These are phyloP conservation scores for Drosophila histrio DNA, from an alignment of 2,888 invertebrate species.

Conservation along the genomic window DNA sequence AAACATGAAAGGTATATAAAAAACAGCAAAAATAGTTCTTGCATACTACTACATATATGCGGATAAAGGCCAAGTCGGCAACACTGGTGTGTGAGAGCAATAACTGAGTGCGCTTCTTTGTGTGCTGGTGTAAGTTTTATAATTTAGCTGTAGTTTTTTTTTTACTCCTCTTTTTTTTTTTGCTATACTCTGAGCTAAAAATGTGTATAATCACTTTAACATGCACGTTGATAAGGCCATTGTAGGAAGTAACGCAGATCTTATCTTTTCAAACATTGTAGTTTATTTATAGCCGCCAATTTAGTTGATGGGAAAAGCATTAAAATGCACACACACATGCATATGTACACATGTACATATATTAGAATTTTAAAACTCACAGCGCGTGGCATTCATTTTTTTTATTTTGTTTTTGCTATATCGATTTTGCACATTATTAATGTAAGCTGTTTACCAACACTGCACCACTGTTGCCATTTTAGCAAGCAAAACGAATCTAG, in stretches of 20 bases:
- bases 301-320: background rate
- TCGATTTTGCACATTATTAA: background rate
- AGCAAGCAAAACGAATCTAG: too few relatives aligned
- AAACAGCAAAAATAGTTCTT: too few relatives aligned
- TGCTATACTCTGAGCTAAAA: conserved; percentile 18
- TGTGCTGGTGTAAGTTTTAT: conserved; percentile 52
- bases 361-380: background rate
- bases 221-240: conserved; percentile 37
- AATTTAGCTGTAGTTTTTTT: conserved; percentile 53
- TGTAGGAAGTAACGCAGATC: conserved; percentile 21
- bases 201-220: conserved; percentile 31
- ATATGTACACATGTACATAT: background rate
- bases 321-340: background rate
- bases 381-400: too few relatives aligned
- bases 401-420: background rate
- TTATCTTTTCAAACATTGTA: conserved; percentile 32
- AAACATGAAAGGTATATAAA: too few relatives aligned
- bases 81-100: background rate
- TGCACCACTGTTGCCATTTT: too few relatives aligned
- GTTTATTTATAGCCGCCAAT: background rate
- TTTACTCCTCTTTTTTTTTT: conserved; percentile 25
- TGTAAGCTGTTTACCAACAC: background rate
- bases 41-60: too few relatives aligned
- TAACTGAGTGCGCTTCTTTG: conserved; percentile 4
- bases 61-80: too few relatives aligned